phyloP scores from a whole-genome alignment of 1,140 invertebrate species.

The Cydia amplana region DNA sequence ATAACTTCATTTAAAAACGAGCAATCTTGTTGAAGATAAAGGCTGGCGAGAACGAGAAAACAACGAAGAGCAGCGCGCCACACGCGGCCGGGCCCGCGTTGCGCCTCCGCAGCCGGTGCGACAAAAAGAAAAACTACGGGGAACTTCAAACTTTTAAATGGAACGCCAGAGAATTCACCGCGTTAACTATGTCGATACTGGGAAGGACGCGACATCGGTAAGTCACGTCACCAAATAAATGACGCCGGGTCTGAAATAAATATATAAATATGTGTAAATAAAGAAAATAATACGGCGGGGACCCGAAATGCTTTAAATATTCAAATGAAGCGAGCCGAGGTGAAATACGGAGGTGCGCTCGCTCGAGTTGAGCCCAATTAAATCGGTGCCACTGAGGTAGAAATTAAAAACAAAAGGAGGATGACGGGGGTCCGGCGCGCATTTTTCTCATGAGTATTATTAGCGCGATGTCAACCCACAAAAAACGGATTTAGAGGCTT shows the following conservation, averaged over 20 bases:
- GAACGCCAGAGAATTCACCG: conserved; percentile 73
- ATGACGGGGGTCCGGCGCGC: conserved; percentile 73
- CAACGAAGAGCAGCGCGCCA: conserved; percentile 74
- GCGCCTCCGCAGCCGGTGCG: conserved; percentile 35
- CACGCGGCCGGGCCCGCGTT: conserved; percentile 62
- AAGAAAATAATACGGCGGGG: conserved; percentile 73
- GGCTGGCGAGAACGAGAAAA: conserved; percentile 76
- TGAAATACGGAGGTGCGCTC: conserved; percentile 78
- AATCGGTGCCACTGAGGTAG: conserved; percentile 79
- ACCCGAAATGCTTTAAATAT: conserved; percentile 79
- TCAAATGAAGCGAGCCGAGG: conserved; percentile 78
- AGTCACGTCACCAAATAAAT: conserved; percentile 78
- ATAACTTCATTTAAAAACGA: conserved; percentile 80
- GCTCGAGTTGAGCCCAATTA: conserved; percentile 77
- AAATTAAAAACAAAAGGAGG: conserved; percentile 79
- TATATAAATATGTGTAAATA: conserved; percentile 77
- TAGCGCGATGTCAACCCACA: conserved; percentile 77
- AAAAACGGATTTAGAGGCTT: conserved; percentile 74
- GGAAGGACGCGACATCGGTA: conserved; percentile 77
- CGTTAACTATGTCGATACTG: conserved; percentile 78
- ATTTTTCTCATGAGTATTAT: conserved; percentile 79
- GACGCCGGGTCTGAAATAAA: conserved; percentile 69
- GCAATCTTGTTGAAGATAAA: conserved; percentile 77
- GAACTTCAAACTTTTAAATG: conserved; percentile 74
- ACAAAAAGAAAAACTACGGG: conserved; percentile 68